Evolutionary conservation across 2,113 vertebrate genomes (phyloP), one percentile per base, ranked within the genome.

Genomic region (Kryptolebias marmoratus): DNA sequence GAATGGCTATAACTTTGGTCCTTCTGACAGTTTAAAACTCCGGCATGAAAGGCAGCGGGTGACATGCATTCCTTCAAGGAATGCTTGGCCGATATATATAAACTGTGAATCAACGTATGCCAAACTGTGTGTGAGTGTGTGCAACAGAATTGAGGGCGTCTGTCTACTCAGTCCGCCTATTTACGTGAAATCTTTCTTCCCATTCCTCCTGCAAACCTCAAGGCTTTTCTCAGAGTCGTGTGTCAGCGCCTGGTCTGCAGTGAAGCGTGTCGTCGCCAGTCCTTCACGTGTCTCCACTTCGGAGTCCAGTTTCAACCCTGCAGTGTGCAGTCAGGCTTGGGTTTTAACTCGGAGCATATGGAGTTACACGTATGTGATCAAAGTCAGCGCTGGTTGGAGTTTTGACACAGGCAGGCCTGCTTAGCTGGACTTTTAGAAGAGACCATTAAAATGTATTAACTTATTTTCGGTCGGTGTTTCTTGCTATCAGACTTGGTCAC

Each of bases 241-340:
- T 88, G 85, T 85, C 80, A 77, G 56, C 49, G 48, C 63, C 63
- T 11, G 31, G 28, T 59, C 79, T 76, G 73, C 74, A 63, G 69
- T 22, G 47, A 42, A 81, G 72, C 75, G 27, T 83, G 79, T 52
- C 45, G 65, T 56, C 22, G 54, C 83, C 75, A 39, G 47, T 64
- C 55, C 66, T 75, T 60, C 60, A 32, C 75, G 70, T 68, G 52
- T 80, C 50, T 77, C 62, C 28, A 68, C 42, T n/a, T 42, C n/a
- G 50, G 68, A 67, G 64, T 75, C 65, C 69, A 30, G 64, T 79
- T 75, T 48, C 53, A 68, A 42, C 14, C 16, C 28, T 18, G 22
- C 13, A 2, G 14, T 4, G 13, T 16, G 58, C 52, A 22, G 18
- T 2, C 30, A 48, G 27, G 44, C 50, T 6, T n/a, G 50, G 14